These are phyloP conservation scores for Intoshia linei DNA, from an alignment of 1,140 invertebrate genomes.

Conservation along the genomic window DNA sequence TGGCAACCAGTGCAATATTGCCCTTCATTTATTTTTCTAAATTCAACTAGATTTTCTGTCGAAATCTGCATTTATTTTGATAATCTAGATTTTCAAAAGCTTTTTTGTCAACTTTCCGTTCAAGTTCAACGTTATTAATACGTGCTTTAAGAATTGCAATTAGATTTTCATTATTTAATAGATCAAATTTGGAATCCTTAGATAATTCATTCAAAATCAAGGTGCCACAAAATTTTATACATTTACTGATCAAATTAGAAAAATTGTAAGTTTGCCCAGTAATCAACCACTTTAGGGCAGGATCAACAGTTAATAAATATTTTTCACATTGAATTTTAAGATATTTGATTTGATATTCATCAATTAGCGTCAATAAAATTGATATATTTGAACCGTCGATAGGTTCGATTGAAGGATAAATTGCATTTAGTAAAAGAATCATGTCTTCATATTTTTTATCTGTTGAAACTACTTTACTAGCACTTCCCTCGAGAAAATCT, in stretches of 20 bases:
- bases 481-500: conserved; percentile 9
- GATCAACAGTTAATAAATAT: conserved; percentile 10
- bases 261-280: conserved; percentile 10
- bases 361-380: conserved; percentile 10
- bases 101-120: conserved; percentile 3
- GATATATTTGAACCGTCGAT: conserved; percentile 11
- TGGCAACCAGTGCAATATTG: conserved; percentile 8
- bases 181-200: too few relatives aligned
- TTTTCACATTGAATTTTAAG: conserved; percentile 12
- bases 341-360: conserved; percentile 13
- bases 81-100: too few relatives aligned
- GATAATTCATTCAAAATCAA: too few relatives aligned
- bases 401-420: conserved; percentile 14
- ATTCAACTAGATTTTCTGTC: conserved; percentile 5
- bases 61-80: conserved; percentile 3
- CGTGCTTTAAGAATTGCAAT: conserved; percentile 5
- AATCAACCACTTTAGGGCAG: conserved; percentile 8
- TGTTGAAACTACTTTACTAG: conserved; percentile 10
- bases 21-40: conserved; percentile 5
- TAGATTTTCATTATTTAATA: too few relatives aligned
- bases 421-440: conserved; percentile 12
- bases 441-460: conserved; percentile 11
- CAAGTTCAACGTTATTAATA: conserved; percentile 3
- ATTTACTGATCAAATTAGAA: too few relatives aligned
- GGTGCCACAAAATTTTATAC: too few relatives aligned